phyloP scores from a whole-genome alignment of 2,797 vertebrate species.

The Lagocephalus sceleratus region DNA sequence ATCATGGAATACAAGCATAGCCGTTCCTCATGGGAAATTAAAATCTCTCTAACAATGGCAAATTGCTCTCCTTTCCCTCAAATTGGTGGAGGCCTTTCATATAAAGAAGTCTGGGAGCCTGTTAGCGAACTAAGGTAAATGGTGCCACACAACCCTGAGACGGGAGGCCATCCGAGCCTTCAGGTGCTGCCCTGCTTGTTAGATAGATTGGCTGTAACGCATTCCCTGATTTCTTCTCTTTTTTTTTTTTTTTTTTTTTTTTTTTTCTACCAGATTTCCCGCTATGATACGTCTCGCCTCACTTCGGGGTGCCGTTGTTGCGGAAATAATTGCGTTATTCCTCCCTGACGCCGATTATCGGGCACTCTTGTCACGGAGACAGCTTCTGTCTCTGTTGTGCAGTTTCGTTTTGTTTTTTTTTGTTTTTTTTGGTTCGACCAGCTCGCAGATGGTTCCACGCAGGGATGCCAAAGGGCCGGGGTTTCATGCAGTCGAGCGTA shows the following conservation, averaged over 20 bases:
- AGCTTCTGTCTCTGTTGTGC: neutral
- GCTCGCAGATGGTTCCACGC: constrained; percentile 12
- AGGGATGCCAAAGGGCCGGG: neutral
- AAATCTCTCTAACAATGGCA: constrained; percentile 4
- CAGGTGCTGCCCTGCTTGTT: constrained; percentile 19
- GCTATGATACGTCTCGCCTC: constrained; percentile 9
- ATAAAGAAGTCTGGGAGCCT: constrained; percentile 5
- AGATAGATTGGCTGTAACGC: constrained; percentile 1
- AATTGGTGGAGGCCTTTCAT: constrained; percentile 12
- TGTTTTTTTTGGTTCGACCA: constrained; percentile 12
- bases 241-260: constrained; percentile 5
- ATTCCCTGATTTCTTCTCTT: neutral
- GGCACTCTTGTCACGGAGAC: constrained; percentile 17
- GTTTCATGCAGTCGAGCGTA: neutral
- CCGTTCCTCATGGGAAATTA: constrained; percentile 15
- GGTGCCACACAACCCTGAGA: constrained; percentile 7
- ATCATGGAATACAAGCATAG: neutral
- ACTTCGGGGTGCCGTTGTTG: constrained; percentile 7
- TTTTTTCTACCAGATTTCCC: constrained; percentile 3
- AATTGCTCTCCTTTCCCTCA: constrained; percentile 18
- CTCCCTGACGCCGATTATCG: constrained; percentile 3
- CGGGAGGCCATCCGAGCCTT: neutral
- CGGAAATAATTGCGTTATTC: constrained; percentile 12
- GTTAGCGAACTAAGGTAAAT: constrained; percentile 7
- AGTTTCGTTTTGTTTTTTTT: neutral